Percentiles rank a stretch among this genome's conserved stretches.
These are phyloP conservation scores for Euwallacea fornicatus DNA, from an alignment of 1,140 invertebrate species.

Conservation along the genomic window DNA sequence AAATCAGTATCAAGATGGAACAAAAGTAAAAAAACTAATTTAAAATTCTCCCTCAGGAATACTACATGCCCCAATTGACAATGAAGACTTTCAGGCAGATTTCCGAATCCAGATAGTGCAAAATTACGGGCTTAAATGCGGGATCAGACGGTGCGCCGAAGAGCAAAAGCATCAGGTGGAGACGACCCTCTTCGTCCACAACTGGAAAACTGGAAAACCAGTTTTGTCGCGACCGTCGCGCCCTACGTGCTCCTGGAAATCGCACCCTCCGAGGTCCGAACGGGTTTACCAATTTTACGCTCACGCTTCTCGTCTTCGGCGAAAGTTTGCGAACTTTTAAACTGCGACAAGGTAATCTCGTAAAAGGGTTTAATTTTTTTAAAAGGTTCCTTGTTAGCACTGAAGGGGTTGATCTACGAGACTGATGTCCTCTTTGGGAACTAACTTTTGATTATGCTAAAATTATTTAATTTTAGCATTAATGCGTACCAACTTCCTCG, in stretches of 20 bases:
- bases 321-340: slow-evolving; percentile 27
- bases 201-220: slow-evolving; percentile 18
- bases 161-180: slow-evolving; percentile 33
- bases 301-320: slow-evolving; percentile 17
- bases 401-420: no score
- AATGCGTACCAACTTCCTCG: no score
- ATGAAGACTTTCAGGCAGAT: slow-evolving; percentile 19
- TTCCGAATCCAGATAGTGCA: slow-evolving; percentile 21
- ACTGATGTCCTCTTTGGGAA: no score
- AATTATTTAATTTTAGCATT: no score
- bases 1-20: no score
- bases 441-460: no score
- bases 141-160: slow-evolving; percentile 23
- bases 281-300: slow-evolving; percentile 5
- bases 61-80: not conserved
- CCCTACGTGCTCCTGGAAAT: slow-evolving; percentile 22
- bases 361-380: slow-evolving; percentile 5
- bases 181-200: slow-evolving; percentile 21
- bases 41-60: no score
- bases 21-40: no score
- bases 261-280: not conserved
- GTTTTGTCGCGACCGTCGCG: slow-evolving; percentile 26
- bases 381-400: not conserved
- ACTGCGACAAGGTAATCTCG: slow-evolving; percentile 13
- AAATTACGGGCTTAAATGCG: slow-evolving; percentile 20